phyloP scores from a whole-genome alignment of 2,888 invertebrate species.

The Phymatocera aterrima region DNA sequence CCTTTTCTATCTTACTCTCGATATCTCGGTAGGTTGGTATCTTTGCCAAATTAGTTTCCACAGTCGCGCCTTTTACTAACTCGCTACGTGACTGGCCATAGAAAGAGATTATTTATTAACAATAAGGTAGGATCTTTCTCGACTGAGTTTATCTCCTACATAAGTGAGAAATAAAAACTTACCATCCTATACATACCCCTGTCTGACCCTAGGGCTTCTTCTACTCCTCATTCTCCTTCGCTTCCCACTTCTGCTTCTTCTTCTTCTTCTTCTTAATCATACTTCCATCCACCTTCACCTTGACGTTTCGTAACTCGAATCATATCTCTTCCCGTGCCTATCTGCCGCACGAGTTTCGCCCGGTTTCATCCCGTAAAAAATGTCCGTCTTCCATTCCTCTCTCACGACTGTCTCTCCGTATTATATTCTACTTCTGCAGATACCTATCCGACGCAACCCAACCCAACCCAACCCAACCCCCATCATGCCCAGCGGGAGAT shows the following conservation, averaged over 20 bases:
- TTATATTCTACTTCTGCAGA: slow-evolving; percentile 25
- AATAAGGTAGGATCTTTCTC: slow-evolving; percentile 22
- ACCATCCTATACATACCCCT: not conserved
- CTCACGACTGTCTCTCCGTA: slow-evolving; percentile 26
- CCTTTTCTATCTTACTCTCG: slow-evolving; percentile 44
- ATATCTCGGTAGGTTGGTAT: too few species aligned
- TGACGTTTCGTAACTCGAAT: slow-evolving; percentile 43
- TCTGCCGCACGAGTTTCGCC: slow-evolving; percentile 17
- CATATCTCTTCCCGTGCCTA: slow-evolving; percentile 36
- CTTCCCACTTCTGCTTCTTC: not conserved
- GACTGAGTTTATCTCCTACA: not conserved
- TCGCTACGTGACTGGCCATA: not conserved
- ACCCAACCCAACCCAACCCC: not conserved
- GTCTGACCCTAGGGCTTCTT: not conserved
- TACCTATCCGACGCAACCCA: slow-evolving; percentile 15
- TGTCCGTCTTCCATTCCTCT: slow-evolving; percentile 26
- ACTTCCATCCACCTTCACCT: slow-evolving; percentile 31
- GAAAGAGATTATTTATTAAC: slow-evolving; percentile 42
- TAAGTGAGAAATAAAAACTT: slow-evolving; percentile 26
- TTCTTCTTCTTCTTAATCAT: slow-evolving; percentile 35
- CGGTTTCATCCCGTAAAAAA: slow-evolving; percentile 43
- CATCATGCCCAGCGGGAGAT: slow-evolving; percentile 28
- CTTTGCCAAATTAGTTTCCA: slow-evolving; percentile 66
- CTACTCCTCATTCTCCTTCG: not conserved
- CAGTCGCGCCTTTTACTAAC: slow-evolving; percentile 42